Base-by-base conservation (phyloP, 2,888 invertebrate genomes). In the Liopterus haemorrhoidalis region DNA sequence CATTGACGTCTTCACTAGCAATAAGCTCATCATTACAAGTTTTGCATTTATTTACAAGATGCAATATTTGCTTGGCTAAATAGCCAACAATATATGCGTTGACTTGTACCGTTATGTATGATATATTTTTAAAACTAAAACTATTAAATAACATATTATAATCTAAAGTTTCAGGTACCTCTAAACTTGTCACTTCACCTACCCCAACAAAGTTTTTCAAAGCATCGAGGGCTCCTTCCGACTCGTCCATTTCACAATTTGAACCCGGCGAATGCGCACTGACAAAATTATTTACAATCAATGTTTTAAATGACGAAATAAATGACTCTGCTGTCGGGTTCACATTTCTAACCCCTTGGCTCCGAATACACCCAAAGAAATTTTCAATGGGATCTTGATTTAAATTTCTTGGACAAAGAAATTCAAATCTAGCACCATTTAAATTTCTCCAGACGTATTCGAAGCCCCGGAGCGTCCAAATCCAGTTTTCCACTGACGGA, bases 331-430 rank as follows among this genome's bases (percentile, higher is more conserved):
- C 41, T 0, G 49, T 48, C 5, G 53, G 52, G 28, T 51, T 50
- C 3, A 44, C 43, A 41, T 49, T 42, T 27, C 51, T 18, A 6
- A 47, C 12, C 3, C 49, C 52, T 21, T 54, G 53, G 21, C 43
- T 47, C 5, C 52, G 24, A 24, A 54, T 37, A 16, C 41, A 25
- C 5, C 47, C 49, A 41, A 55, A 55, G 24, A 51, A 51, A 36
- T 49, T 52, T 46, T 52, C 55, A 8, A 55, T 9, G 1, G 50
- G 49, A 39, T 55, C 54, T 40, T 53, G 52, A 28, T 53, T 53
- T 1, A 49, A 33, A 37, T 24, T 42, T 37, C 51, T 47, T 11
- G 43, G 30, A 12, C 16, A 40, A 4, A 54, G 18, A 38, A 49
- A 49, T 12, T 50, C 28, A 36, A 49, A 50, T 6, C 52, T 49